Percentiles rank a stretch among this genome's conserved stretches.
These are phyloP conservation scores for Platysteira castanea DNA, from an alignment of 2,113 vertebrate genomes.

Conservation along the genomic window DNA sequence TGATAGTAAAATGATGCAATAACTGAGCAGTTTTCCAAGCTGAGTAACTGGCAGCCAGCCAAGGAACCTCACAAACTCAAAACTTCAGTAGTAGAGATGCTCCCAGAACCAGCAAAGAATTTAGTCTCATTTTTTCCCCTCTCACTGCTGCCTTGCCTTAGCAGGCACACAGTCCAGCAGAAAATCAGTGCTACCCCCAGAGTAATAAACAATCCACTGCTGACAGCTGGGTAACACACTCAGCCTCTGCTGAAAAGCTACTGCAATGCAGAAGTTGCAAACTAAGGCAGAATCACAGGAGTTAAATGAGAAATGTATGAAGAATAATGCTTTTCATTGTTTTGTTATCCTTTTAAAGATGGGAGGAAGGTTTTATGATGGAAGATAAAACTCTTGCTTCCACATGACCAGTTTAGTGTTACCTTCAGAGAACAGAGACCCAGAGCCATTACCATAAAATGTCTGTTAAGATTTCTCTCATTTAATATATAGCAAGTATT, in stretches of 20 bases:
- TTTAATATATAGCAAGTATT: background rate
- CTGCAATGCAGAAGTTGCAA: constrained; percentile 9
- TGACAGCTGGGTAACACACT: background rate
- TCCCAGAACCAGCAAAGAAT: background rate
- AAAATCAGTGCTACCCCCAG: background rate
- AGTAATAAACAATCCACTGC: background rate
- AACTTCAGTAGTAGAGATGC: background rate
- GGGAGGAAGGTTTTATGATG: background rate
- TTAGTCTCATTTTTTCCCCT: background rate
- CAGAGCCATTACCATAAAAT: background rate
- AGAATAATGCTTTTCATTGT: background rate
- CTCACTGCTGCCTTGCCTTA: background rate
- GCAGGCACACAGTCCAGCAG: background rate
- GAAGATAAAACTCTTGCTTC: background rate
- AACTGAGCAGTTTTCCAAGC: background rate
- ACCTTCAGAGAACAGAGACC: background rate
- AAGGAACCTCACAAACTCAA: background rate
- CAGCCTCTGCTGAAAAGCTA: background rate
- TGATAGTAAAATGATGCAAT: background rate
- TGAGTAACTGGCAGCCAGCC: background rate
- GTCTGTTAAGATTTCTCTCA: background rate
- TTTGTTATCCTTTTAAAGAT: background rate
- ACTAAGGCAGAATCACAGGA: background rate
- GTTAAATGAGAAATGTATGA: background rate
- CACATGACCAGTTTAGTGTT: background rate